Evolutionary conservation across 2,888 invertebrate species (phyloP), one percentile per base, ranked within the genome.

Genomic region (Pristionchus arcanus): DNA sequence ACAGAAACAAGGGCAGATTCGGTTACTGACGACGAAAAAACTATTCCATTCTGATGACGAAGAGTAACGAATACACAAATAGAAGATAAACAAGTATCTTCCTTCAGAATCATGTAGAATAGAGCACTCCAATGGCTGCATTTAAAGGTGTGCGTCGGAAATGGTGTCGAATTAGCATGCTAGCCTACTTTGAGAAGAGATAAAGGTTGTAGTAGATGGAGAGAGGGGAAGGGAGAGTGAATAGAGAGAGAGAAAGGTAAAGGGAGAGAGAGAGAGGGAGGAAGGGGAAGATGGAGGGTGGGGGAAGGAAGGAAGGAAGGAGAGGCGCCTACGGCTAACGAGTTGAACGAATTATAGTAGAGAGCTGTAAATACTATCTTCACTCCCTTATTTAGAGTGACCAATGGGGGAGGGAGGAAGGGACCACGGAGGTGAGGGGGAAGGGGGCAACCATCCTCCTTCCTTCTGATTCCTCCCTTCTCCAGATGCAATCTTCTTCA

Each of bases 1-100:
- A 74, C 74, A 74, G 74, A 74, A 74, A 74, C 74, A 74, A 74
- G 74, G 74, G 74, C 74, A 74, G 74, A 74, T 74, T 74, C 74
- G 21, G 74, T 74, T 74, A 74, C 74, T 74, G 66, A 4, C 74
- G 74, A 74, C 21, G 74, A 19, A 28, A 74, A 2, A 34, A 15
- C 74, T 28, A 19, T n/a, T 68, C 2, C 31, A 68, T 68, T 25
- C 68, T 15, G 34, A 37, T 4, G 4, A 37, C 37, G 68, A 74
- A 4, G 15, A 37, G 16, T 9, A 31, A 31, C 9, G 37, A 34
- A 16, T 13, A 74, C 16, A 74, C 34, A 34, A 21, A 37, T 21
- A 74, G 16, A 74, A 37, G 74, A 31, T 34, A 71, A 34, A 34
- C 71, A 34, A 13, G 13, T 15, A 28, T 37, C 74, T 31, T 19